phyloP scores from a whole-genome alignment of 2,113 vertebrate species.

The Ptilorrhoa leucosticta region DNA sequence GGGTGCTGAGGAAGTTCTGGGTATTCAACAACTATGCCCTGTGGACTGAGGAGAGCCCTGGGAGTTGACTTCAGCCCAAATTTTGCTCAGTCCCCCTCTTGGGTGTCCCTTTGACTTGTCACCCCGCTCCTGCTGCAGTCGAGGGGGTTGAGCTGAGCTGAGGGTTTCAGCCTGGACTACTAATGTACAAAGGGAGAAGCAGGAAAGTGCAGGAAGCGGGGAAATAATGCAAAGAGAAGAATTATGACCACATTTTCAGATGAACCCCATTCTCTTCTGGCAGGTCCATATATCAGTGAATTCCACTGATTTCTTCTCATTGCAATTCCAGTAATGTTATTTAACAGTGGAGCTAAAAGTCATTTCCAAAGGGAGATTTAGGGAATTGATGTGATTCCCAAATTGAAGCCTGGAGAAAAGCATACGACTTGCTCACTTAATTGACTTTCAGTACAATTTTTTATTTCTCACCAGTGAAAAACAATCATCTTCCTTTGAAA shows the following conservation, averaged over 20 bases:
- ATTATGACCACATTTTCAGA: conserved; percentile 21
- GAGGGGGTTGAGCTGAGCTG: not conserved
- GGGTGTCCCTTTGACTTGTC: not conserved
- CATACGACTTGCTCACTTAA: not conserved
- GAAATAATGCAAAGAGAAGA: not conserved
- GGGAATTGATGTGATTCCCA: not conserved
- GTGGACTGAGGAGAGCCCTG: rapidly evolving
- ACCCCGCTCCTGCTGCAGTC: not conserved
- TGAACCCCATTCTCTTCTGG: not conserved
- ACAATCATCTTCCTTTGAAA: not conserved
- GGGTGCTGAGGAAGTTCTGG: not conserved
- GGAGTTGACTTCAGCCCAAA: not conserved
- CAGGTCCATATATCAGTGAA: not conserved
- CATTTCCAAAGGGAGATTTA: conserved; percentile 19
- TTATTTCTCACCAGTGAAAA: not conserved
- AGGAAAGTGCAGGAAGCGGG: not conserved
- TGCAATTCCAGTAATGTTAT: not conserved
- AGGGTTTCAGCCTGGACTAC: not conserved
- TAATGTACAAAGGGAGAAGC: not conserved
- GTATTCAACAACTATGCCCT: not conserved
- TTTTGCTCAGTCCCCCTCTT: not conserved
- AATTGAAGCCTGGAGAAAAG: not conserved
- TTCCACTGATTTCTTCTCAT: conserved; percentile 6
- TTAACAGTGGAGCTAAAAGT: conserved; percentile 8
- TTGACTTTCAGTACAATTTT: conserved; percentile 15